Conservation (phyloP, 2,888 invertebrate species). For the Eilema griseolum region DNA sequence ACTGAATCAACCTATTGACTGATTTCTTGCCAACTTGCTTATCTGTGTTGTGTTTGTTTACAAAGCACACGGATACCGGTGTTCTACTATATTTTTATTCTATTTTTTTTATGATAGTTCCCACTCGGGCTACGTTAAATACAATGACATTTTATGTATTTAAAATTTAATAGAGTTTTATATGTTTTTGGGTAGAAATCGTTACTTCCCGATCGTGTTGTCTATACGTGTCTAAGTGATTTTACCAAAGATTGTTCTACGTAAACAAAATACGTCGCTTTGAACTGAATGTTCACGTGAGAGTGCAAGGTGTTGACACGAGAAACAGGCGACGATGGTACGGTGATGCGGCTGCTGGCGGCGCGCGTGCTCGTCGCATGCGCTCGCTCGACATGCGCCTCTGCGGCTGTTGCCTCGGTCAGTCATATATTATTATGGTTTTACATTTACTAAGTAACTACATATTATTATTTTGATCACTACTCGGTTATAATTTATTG, state of each 20-base stretch:
- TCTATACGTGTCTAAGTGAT: constrained; percentile 27
- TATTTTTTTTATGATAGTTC: constrained; percentile 54
- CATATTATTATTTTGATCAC: constrained; percentile 29
- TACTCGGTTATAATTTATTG: constrained; percentile 41
- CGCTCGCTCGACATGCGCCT: constrained; percentile 81
- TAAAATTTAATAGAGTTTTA: constrained; percentile 5
- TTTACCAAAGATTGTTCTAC: constrained; percentile 40
- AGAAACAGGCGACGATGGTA: constrained; percentile 65
- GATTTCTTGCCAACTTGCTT: constrained; percentile 68
- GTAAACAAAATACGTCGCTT: constrained; percentile 71
- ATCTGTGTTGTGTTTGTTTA: constrained; percentile 73
- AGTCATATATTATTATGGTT: constrained; percentile 55
- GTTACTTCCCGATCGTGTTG: background rate
- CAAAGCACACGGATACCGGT: constrained; percentile 60
- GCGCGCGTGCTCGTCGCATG: constrained; percentile 70
- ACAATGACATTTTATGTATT: constrained; percentile 29
- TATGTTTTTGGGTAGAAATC: background rate
- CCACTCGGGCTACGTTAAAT: constrained; percentile 35
- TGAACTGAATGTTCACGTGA: constrained; percentile 77
- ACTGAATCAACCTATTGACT: constrained; percentile 53
- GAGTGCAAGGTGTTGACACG: constrained; percentile 66
- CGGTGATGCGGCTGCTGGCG: constrained; percentile 70
- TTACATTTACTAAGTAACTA: constrained; percentile 26
- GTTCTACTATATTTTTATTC: constrained; percentile 55
- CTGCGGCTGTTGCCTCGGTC: constrained; percentile 84